Evolutionary conservation across 2,797 vertebrate genomes (phyloP), one percentile per base, ranked within the genome.

Genomic region (Lithobates pipiens): DNA sequence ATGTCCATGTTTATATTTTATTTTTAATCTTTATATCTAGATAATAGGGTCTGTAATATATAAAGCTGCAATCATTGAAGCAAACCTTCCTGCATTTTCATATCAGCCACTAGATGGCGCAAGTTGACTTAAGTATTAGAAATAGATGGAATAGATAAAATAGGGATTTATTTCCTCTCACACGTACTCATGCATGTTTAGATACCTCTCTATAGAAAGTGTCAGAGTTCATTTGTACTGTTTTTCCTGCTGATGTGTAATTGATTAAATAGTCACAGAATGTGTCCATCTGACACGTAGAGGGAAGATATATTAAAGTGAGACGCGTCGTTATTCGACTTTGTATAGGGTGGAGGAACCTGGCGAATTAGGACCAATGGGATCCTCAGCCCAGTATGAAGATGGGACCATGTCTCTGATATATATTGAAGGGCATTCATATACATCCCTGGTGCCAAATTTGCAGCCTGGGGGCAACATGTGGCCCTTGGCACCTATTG

Each of bases 21-120:
- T 46, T 46, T 21, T 9, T 3, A 23, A 23, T 61, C 21, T 23
- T 21, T 61, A 61, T 61, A 61, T 3, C 21, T 61, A 61, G 10
- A 61, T n/a, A 61, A 8, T 6, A 10, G 6, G 8, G 54, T n/a
- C 44, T 13, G 44, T 46, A 13, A 39, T 39, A 10, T 9, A 39
- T 39, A 46, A 13, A 2, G 44, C 13, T 46, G 21, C 6, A 23
- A 23, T 23, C 54, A 10, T 9, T 3, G 4, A n/a, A 61, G 16
- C 7, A 61, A 54, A 54, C 3, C 0, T 54, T 18, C 50, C 16
- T 16, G 54, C 54, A 61, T 3, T 67, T 67, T 13, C 78, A 13
- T 36, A 57, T n/a, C 10, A 80, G 36, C 29, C 85, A 83, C 85
- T 87, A 87, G 85, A 83, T 87, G 85, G 81, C 85, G 75, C 32